Base-by-base conservation (phyloP, 2,113 vertebrate genomes). In the Barbus barbus region DNA sequence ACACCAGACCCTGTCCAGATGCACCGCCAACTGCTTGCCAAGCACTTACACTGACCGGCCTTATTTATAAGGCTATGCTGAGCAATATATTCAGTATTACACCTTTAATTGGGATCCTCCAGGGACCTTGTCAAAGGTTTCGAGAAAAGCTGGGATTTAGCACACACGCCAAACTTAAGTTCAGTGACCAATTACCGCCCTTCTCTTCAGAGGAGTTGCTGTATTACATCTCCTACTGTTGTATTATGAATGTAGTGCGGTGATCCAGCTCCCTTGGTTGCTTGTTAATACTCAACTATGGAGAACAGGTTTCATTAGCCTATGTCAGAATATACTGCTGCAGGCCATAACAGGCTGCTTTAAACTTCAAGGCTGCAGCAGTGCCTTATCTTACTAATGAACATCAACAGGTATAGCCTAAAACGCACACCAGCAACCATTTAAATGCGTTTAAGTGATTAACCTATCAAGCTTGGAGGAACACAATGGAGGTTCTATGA, bases 41-140 rank as follows among this genome's bases (percentile, higher is more conserved):
- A 90, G 85, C 87, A 90, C 85, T 78, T 77, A 72, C 80, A 36
- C 81, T 82, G 69, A 44, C 60, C 16, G 2, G 33, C 74, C 75
- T 90, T 89, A 79, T 92, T 93, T 91, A 85, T 88, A 86, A 88
- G 28, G 81, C 82, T 77, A 77, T 83, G 75, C 85, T 74, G 84
- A 90, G 82, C 88, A 84, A 83, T 83, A 89, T 87, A 89, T 91
- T 91, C 86, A 83, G 90, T 85, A 87, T 91, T 88, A 85, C 87
- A 88, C 85, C 91, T 89, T 93, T 93, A 93, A 93, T 92, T 94
- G 91, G 93, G 91, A 93, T 91, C 87, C 91, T 89, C 91, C 44
- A n/a, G 89, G 90, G 92, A 88, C 77, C 79, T 86, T 86, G 88
- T 91, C 85, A 78, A 90, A 91, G 91, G 89, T 86, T 83, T 92